Evolutionary conservation across 2,797 vertebrate genomes (phyloP).

Genomic region (Hipposideros larvatus): DNA sequence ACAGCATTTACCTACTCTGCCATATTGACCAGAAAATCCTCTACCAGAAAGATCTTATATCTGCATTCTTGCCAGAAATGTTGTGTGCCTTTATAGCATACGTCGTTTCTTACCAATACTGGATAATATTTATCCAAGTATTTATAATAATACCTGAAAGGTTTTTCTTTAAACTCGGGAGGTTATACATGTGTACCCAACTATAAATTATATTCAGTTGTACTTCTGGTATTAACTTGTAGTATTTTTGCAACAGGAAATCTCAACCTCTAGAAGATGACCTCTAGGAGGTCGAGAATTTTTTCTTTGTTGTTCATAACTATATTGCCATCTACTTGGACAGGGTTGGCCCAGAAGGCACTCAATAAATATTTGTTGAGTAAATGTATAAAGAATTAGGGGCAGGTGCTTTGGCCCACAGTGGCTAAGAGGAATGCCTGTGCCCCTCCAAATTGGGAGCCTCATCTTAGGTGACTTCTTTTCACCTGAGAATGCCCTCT

Average conservation of each 20-base stretch:
- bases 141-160: background rate
- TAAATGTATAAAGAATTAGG: background rate
- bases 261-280: background rate
- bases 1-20: too few species aligned
- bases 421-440: background rate
- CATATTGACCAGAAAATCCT: too few species aligned
- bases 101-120: background rate
- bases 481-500: background rate
- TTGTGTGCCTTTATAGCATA: background rate
- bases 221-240: slow-evolving; percentile 26
- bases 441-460: background rate
- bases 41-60: background rate
- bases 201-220: slow-evolving; percentile 41
- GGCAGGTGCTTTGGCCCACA: background rate
- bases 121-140: background rate
- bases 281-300: background rate
- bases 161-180: background rate
- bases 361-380: background rate
- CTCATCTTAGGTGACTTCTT: slow-evolving; percentile 25
- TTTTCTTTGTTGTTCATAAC: background rate
- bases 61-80: background rate
- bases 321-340: background rate
- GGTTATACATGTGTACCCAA: background rate
- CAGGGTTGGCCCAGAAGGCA: background rate
- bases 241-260: slow-evolving; percentile 20